A percentile compares a stretch with the other conserved stretches of the same genome.
Evolutionary conservation across 2,888 invertebrate genomes (phyloP).

Genomic region (Platypus cylindrus): DNA sequence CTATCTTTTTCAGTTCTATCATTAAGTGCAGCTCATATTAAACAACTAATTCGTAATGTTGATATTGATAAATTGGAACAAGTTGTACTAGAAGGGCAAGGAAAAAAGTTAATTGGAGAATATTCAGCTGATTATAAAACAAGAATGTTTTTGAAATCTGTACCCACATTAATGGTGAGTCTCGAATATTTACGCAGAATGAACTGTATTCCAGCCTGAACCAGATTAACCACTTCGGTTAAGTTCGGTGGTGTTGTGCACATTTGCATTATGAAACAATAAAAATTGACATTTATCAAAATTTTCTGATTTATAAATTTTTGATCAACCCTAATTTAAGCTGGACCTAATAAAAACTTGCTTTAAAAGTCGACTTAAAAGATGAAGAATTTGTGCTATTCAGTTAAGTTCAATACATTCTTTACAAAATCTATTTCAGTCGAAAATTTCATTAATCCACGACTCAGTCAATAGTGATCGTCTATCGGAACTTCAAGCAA

Average conservation of each 20-base stretch:
- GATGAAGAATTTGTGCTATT: too few species aligned
- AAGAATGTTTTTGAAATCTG: slow-evolving; percentile 49
- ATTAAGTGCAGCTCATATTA: slow-evolving; percentile 41
- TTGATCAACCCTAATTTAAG: too few species aligned
- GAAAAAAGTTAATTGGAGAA: slow-evolving; percentile 51
- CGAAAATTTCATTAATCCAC: slow-evolving; percentile 63
- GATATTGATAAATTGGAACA: slow-evolving; percentile 54
- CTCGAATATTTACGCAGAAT: too few species aligned
- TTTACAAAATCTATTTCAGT: slow-evolving; percentile 38
- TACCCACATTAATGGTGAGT: slow-evolving; percentile 58
- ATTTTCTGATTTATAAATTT: not conserved
- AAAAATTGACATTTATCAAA: not conserved
- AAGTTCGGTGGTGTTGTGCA: too few species aligned
- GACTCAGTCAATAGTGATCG: slow-evolving; percentile 62
- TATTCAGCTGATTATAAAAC: slow-evolving; percentile 48
- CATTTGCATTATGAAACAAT: too few species aligned
- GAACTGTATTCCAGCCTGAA: too few species aligned
- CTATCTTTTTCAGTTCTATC: slow-evolving; percentile 33
- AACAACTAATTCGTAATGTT: slow-evolving; percentile 45
- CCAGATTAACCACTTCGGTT: too few species aligned
- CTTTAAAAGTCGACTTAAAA: too few species aligned
- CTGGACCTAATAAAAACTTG: too few species aligned
- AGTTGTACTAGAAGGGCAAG: slow-evolving; percentile 55
- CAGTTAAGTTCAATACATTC: too few species aligned
- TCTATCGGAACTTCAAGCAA: slow-evolving; percentile 50